A percentile compares a stretch with the other conserved stretches of the same genome.
These are phyloP conservation scores for Hydractinia symbiolongicarpus DNA, from an alignment of 30 jellyfish, hydroid and myxozoan genomes.

Conservation along the genomic window DNA sequence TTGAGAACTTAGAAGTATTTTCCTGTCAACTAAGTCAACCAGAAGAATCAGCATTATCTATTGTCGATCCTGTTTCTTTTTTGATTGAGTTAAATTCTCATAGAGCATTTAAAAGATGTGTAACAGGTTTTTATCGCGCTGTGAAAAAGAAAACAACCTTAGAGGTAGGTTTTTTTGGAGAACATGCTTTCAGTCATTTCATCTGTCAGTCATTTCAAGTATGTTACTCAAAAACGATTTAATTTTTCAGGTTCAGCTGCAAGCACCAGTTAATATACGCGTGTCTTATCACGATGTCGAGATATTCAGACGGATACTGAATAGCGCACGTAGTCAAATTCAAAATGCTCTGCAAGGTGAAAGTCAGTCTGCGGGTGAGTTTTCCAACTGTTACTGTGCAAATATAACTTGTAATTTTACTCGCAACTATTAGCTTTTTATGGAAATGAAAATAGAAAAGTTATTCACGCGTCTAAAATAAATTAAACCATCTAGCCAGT, in stretches of 20 bases:
- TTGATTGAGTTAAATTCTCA: constrained; percentile 76
- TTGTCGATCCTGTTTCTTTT: constrained; percentile 92
- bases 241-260: constrained; percentile 60
- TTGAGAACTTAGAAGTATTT: constrained; percentile 92
- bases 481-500: too few species aligned
- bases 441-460: too few species aligned
- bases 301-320: constrained; percentile 67
- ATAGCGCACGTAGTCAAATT: constrained; percentile 68
- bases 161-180: constrained; percentile 42
- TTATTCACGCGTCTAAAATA: too few species aligned
- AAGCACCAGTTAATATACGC: constrained; percentile 71
- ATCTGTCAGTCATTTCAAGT: neutral
- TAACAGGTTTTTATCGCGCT: constrained; percentile 66
- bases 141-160: constrained; percentile 57
- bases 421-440: too few species aligned
- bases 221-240: neutral
- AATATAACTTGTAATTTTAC: too few species aligned
- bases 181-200: neutral
- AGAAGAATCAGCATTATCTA: constrained; percentile 94
- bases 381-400: too few species aligned
- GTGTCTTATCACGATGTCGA: constrained; percentile 87
- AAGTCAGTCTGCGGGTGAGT: too few species aligned
- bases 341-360: constrained; percentile 25
- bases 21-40: constrained; percentile 75
- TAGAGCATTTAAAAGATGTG: constrained; percentile 3